Percentiles rank a stretch among this genome's conserved stretches.
phyloP scores from a whole-genome alignment of 2,113 vertebrate genomes.

The Pollachius pollachius region DNA sequence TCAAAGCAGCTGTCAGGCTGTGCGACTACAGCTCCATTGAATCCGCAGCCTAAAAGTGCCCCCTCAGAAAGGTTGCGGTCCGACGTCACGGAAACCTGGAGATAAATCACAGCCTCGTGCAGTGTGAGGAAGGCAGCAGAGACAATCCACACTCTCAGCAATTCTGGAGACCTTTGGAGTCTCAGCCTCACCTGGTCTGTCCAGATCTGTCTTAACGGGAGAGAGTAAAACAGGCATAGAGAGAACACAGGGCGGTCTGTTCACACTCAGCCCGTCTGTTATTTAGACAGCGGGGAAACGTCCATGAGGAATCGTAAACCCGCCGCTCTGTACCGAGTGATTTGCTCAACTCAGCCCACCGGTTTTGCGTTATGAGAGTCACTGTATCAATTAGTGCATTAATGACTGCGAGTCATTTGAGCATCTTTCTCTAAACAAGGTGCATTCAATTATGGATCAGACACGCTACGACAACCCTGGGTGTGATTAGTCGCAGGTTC shows the following conservation, averaged over 20 bases:
- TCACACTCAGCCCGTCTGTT: slow-evolving; percentile 59
- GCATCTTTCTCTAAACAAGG: slow-evolving; percentile 28
- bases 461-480: slow-evolving; percentile 14
- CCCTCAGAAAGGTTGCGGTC: slow-evolving; percentile 58
- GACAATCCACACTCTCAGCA: slow-evolving; percentile 63
- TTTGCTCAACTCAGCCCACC: slow-evolving; percentile 39
- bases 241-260: slow-evolving; percentile 59
- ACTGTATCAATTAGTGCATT: slow-evolving; percentile 46
- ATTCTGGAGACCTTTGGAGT: slow-evolving; percentile 43
- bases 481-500: slow-evolving; percentile 27
- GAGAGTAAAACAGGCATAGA: slow-evolving; percentile 22
- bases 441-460: slow-evolving; percentile 27
- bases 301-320: slow-evolving; percentile 52
- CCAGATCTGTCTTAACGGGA: slow-evolving; percentile 53
- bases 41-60: slow-evolving; percentile 36
- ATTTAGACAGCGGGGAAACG: slow-evolving; percentile 37
- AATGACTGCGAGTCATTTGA: slow-evolving; percentile 35
- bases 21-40: slow-evolving; percentile 30
- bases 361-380: slow-evolving; percentile 48
- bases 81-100: slow-evolving; percentile 55
- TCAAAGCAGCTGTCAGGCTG: too few relatives aligned
- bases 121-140: slow-evolving; percentile 53
- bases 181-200: slow-evolving; percentile 37
- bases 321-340: slow-evolving; percentile 45
- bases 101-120: slow-evolving; percentile 59